Percentiles rank a stretch among this genome's conserved stretches.
Evolutionary conservation across 2,888 invertebrate species (phyloP).

Genomic region (Cryptophagus acutangulus): DNA sequence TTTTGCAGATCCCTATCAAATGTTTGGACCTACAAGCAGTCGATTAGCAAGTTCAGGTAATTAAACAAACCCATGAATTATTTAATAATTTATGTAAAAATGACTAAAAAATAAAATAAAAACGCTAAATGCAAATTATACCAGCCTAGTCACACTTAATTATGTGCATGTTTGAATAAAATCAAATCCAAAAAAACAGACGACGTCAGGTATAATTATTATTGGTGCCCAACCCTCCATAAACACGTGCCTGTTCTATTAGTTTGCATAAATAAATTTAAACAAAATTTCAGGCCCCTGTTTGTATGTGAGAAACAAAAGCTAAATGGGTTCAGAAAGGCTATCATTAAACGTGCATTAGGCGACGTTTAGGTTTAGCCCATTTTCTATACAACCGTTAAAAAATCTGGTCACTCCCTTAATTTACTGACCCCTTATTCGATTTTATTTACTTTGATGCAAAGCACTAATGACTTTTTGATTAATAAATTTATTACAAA

Average conservation of each 20-base stretch:
- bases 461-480: conserved; percentile 4
- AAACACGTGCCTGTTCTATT: conserved; percentile 2
- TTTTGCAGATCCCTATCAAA: conserved; percentile 90
- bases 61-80: conserved; percentile 29
- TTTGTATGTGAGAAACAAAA: background rate
- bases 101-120: conserved; percentile 14
- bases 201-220: conserved; percentile 24
- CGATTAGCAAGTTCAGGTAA: conserved; percentile 92
- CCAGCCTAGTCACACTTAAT: background rate
- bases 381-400: conserved; percentile 24
- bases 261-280: conserved; percentile 1
- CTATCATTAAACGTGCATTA: conserved; percentile 45
- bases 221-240: conserved; percentile 8
- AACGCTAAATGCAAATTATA: conserved; percentile 9
- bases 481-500: too few relatives aligned
- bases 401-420: conserved; percentile 2
- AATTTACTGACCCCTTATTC: background rate
- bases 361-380: conserved; percentile 35
- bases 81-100: background rate
- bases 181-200: conserved; percentile 42
- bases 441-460: conserved; percentile 1
- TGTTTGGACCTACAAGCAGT: conserved; percentile 96
- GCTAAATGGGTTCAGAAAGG: background rate
- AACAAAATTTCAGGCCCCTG: background rate
- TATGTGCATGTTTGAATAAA: conserved; percentile 42